Percentiles rank a stretch among this genome's conserved stretches.
Conservation (phyloP, 2,797 vertebrate genomes). For the Pelochelys cantorii region DNA sequence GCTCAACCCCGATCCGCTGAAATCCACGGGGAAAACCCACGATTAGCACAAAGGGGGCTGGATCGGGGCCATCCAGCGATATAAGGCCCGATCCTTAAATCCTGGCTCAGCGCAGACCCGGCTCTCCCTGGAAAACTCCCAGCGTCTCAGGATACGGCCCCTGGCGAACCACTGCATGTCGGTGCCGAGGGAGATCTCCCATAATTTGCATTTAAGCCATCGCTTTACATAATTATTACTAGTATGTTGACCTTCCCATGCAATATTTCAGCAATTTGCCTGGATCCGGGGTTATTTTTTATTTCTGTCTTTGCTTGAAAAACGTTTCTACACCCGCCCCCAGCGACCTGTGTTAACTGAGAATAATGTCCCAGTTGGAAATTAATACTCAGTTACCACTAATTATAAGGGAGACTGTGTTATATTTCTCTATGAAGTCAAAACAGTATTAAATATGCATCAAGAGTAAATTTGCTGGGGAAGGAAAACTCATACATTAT, state of each 20-base stretch:
- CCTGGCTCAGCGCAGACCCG: too few relatives aligned
- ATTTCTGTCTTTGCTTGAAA: neutral
- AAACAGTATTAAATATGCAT: constrained; percentile 45
- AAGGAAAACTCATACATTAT: constrained; percentile 12
- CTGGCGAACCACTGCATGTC: neutral
- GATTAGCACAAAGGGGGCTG: neutral
- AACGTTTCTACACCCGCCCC: neutral
- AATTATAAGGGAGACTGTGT: constrained; percentile 2
- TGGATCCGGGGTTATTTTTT: neutral
- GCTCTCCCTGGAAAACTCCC: neutral
- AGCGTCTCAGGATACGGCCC: neutral
- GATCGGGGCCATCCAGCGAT: neutral
- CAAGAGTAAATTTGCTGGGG: neutral
- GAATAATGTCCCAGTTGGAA: neutral
- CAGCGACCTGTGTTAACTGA: neutral
- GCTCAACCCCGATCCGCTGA: neutral
- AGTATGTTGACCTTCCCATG: neutral
- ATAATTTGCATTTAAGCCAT: neutral
- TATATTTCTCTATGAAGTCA: constrained; percentile 1
- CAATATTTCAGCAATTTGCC: neutral
- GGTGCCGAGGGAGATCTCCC: neutral
- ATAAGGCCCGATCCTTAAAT: neutral
- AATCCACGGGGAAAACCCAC: too few relatives aligned
- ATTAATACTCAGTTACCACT: constrained; percentile 23
- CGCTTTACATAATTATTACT: neutral